These are phyloP conservation scores for Coelinius sp. DNA, from an alignment of 2,888 invertebrate species.

Conservation along the genomic window DNA sequence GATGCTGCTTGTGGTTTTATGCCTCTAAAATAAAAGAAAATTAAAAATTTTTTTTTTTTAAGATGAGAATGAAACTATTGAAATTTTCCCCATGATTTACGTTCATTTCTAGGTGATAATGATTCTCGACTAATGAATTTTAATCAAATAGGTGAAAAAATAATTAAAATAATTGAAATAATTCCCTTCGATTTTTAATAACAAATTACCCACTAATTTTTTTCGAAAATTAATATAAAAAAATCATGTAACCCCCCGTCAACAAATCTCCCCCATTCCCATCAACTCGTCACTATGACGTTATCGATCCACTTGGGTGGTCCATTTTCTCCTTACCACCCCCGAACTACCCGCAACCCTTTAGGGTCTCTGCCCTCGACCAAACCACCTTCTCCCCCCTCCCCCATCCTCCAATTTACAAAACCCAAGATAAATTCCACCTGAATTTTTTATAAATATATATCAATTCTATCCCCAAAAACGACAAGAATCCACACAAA, in stretches of 20 bases:
- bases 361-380: conserved; percentile 48
- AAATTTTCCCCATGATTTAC: no score
- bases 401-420: conserved; percentile 20
- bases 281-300: conserved; percentile 55
- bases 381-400: conserved; percentile 46
- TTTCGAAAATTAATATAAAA: neutral
- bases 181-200: no score
- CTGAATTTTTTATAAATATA: neutral
- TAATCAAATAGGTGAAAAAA: no score
- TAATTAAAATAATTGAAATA: no score
- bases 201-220: no score
- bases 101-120: no score
- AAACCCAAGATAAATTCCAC: neutral
- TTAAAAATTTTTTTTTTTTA: conserved; percentile 26
- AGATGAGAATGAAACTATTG: no score
- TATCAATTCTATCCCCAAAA: neutral
- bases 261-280: neutral
- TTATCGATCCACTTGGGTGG: conserved; percentile 59
- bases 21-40: conserved; percentile 31
- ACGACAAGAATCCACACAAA: neutral
- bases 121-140: no score
- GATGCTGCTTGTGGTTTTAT: conserved; percentile 45
- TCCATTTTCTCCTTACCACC: conserved; percentile 51
- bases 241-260: neutral
- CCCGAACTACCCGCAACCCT: conserved; percentile 50